Base-by-base conservation (phyloP, 2,888 invertebrate genomes). In the Melanargia galathea region DNA sequence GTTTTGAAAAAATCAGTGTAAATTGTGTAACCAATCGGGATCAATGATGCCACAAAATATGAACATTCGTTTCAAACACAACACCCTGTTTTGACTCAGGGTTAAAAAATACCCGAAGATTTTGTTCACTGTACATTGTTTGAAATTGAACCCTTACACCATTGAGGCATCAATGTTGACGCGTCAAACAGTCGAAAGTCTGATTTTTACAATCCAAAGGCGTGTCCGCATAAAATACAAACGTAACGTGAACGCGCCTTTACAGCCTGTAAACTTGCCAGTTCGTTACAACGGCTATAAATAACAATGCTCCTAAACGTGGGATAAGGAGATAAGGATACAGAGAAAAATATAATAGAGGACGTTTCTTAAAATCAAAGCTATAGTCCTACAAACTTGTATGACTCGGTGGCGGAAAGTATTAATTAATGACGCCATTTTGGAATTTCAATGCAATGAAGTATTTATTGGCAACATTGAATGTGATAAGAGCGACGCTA, bases 261-360 rank as follows among this genome's bases (percentile, higher is more conserved):
- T 78, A 77, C 73, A 72, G 73, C 70, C 70, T 75, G 74, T 80
- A 77, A 80, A 82, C 73, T 77, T 75, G 75, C 76, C 76, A 77
- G 79, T 79, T 84, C 84, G 84, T 88, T 87, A 86, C 82, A 79
- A 80, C 77, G 73, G 66, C 76, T 75, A 82, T 88, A 87, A 88
- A 87, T 81, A 78, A 78, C 69, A 75, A 70, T 33, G 46, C 75
- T 80, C 73, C 70, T 56, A 72, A 70, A 74, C 73, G 76, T 76
- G 71, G 74, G 74, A 77, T 76, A 74, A 57, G 45, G 11, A 16
- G 18, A 43, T 43, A 43, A 38, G 22, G 67, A 72, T 71, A 73
- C 64, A 61, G 52, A 62, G 56, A 51, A 63, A 66, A 73, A 11
- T 7, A 26, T 49, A 8, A 1, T 43, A n/a, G 6, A 43, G 8